A percentile compares a stretch with the other conserved stretches of the same genome.
Evolutionary conservation across 2,888 invertebrate genomes (phyloP).

Genomic region (Teleogryllus oceanicus): DNA sequence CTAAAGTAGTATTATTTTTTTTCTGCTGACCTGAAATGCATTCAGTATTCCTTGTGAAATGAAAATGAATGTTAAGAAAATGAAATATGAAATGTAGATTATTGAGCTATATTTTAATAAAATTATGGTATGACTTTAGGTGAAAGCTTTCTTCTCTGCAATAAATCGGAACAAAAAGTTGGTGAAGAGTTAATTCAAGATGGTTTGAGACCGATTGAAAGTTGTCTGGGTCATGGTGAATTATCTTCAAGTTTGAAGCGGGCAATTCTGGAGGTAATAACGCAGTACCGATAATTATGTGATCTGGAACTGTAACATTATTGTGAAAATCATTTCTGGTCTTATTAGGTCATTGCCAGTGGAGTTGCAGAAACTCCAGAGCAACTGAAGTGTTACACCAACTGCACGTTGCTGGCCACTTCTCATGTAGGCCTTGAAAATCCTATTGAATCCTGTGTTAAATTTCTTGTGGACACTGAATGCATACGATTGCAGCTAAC

Average conservation of each 20-base stretch:
- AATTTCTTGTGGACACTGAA: slow-evolving; percentile 75
- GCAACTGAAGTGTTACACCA: slow-evolving; percentile 73
- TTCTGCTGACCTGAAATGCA: no score
- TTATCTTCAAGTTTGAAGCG: slow-evolving; percentile 51
- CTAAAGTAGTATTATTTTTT: no score
- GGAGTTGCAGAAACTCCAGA: slow-evolving; percentile 69
- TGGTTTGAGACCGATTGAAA: slow-evolving; percentile 67
- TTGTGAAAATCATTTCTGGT: background rate
- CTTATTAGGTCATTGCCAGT: slow-evolving; percentile 70
- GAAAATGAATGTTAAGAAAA: no score
- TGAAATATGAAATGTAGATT: no score
- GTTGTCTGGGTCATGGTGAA: slow-evolving; percentile 66
- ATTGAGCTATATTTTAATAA: no score
- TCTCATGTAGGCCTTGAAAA: slow-evolving; percentile 42
- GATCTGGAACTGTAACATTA: background rate
- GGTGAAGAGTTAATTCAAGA: slow-evolving; percentile 69
- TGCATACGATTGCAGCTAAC: slow-evolving; percentile 62
- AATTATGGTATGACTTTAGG: slow-evolving; percentile 52
- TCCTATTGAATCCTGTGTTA: slow-evolving; percentile 54
- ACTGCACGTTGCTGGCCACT: slow-evolving; percentile 69
- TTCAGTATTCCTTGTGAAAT: no score
- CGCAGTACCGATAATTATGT: background rate
- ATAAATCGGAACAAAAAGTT: slow-evolving; percentile 65
- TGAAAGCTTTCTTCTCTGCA: slow-evolving; percentile 89
- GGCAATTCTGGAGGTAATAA: slow-evolving; percentile 41